These are phyloP conservation scores for Atherinosoma microstoma DNA, from an alignment of 2,797 vertebrate genomes.

Conservation along the genomic window DNA sequence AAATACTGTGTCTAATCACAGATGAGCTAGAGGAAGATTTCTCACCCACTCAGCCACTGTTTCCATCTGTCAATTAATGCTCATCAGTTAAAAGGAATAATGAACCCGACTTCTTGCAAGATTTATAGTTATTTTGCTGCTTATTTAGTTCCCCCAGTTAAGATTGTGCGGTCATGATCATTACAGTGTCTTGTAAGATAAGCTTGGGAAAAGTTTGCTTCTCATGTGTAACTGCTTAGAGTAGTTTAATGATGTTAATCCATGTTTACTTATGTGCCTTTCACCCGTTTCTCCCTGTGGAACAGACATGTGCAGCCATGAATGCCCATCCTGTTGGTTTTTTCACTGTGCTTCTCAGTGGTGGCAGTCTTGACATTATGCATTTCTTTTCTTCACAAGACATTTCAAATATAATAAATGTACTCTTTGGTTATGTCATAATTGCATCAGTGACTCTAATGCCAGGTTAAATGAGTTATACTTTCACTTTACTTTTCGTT, in stretches of 20 bases:
- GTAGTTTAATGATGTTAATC: slow-evolving; percentile 37
- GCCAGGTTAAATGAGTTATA: not conserved
- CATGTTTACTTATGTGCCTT: slow-evolving; percentile 13
- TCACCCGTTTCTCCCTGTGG: slow-evolving; percentile 12
- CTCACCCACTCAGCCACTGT: not conserved
- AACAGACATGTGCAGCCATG: slow-evolving; percentile 2
- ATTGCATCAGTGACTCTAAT: not conserved
- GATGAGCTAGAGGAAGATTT: slow-evolving; percentile 7
- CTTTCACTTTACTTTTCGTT: not conserved
- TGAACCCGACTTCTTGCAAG: not conserved
- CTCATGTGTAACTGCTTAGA: slow-evolving; percentile 19
- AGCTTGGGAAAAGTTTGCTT: slow-evolving; percentile 19
- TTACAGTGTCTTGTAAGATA: slow-evolving; percentile 31
- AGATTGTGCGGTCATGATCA: slow-evolving; percentile 22
- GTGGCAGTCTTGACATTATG: not conserved
- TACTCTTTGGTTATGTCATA: not conserved
- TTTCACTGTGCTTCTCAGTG: not conserved
- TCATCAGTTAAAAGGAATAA: not conserved
- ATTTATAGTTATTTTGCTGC: slow-evolving; percentile 5
- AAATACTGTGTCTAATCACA: not conserved
- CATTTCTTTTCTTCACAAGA: not conserved
- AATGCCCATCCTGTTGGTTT: not conserved
- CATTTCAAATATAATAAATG: slow-evolving; percentile 4
- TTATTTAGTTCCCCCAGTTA: slow-evolving; percentile 26
- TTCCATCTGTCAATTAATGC: slow-evolving; percentile 13